Evolutionary conservation across 2,888 invertebrate genomes (phyloP), one percentile per base, ranked within the genome.

Genomic region (Stratiomys singularior): DNA sequence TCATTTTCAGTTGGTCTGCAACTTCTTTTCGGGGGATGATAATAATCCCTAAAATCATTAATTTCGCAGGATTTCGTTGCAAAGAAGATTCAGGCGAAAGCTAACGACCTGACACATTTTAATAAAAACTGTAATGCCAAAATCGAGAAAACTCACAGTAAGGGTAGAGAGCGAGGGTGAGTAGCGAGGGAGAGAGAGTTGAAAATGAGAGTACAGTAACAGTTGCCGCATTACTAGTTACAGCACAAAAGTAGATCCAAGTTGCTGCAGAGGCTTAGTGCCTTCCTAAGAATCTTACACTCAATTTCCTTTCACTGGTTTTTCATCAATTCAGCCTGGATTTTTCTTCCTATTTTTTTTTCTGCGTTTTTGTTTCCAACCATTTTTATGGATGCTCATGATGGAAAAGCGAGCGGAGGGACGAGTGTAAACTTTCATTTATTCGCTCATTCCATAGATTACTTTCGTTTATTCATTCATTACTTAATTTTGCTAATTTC

Each of bases 91-190:
- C 46, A 25, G 18, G 25, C 23, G 23, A 69, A 69, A 69, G 69
- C 69, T 69, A 69, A 69, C 69, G 47, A 47, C 25, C 69, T 69
- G 69, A 47, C 69, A 69, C 69, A 69, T 69, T 69, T 69, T 69
- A 46, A 69, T 69, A 69, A 47, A 46, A 69, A 47, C 28, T 37
- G 52, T 4, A 52, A 52, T 52, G 52, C 52, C 9, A 37, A 37
- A 18, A 52, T 52, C 3, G 52, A 52, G 52, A n/a, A n/a, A n/a
- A n/a, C n/a, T n/a, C n/a, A n/a, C n/a, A n/a, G n/a, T n/a, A n/a
- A n/a, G n/a, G n/a, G 52, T 13, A 52, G 18, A 15, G 52, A 52
- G 4, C 15, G 4, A 2, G 3, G 15, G 52, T 9, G 15, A 52
- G 18, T 9, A 52, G 52, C 4, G 18, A 52, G 15, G 15, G 15